Evolutionary conservation across 2,888 invertebrate species (phyloP).

Genomic region (Lypha dubia): DNA sequence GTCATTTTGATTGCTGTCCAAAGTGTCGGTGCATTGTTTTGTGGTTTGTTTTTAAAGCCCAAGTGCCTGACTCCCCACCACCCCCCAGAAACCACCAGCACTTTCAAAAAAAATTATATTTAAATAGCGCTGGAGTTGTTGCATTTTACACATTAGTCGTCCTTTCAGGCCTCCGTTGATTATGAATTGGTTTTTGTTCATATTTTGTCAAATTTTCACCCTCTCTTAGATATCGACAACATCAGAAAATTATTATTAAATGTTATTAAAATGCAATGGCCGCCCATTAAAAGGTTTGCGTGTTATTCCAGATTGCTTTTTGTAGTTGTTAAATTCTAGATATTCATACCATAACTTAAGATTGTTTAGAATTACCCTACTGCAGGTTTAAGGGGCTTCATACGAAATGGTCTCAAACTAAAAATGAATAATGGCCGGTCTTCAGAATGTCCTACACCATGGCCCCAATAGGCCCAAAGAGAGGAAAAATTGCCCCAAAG

Average conservation of each 20-base stretch:
- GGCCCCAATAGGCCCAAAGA: too few relatives aligned
- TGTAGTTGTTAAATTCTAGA: constrained; percentile 35
- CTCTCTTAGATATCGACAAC: constrained; percentile 70
- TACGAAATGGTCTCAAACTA: too few relatives aligned
- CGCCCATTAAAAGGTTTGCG: constrained; percentile 64
- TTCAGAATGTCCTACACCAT: too few relatives aligned
- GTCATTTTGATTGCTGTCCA: constrained; percentile 22
- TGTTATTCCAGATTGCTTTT: constrained; percentile 54
- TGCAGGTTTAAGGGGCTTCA: neutral
- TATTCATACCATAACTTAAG: neutral
- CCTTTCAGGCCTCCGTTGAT: constrained; percentile 15
- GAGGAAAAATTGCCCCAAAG: too few relatives aligned
- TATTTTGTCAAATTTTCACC: constrained; percentile 76
- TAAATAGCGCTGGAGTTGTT: constrained; percentile 31
- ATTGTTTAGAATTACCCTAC: neutral
- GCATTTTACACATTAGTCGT: constrained; percentile 55
- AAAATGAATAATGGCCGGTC: too few relatives aligned
- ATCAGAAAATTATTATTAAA: constrained; percentile 66
- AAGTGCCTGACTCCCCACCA: too few relatives aligned
- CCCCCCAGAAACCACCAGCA: too few relatives aligned
- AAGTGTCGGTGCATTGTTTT: neutral
- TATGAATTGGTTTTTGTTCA: constrained; percentile 29
- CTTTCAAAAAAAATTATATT: neutral
- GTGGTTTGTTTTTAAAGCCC: neutral
- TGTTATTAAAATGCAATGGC: constrained; percentile 68